These are phyloP conservation scores for Condylostylus longicornis DNA, from an alignment of 1,140 invertebrate species.

Conservation along the genomic window DNA sequence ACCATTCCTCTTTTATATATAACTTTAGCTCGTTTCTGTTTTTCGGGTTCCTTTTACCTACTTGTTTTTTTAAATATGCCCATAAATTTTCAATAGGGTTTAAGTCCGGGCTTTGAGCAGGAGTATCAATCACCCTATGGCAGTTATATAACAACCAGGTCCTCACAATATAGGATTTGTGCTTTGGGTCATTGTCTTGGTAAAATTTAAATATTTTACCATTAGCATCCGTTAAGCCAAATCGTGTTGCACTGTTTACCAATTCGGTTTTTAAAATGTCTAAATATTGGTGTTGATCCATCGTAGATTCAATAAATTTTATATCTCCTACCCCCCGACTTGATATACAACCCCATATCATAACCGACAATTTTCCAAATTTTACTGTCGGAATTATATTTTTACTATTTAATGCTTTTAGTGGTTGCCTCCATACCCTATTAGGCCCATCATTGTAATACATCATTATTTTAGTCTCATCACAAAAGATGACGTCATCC, in stretches of 20 bases:
- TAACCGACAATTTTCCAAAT: conserved; percentile 21
- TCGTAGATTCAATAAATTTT: conserved; percentile 12
- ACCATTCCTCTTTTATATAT: conserved; percentile 2
- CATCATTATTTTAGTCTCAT: conserved; percentile 18
- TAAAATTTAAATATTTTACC: conserved; percentile 9
- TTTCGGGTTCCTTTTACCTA: no score
- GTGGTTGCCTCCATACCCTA: conserved; percentile 11
- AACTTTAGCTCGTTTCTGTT: conserved; percentile 4
- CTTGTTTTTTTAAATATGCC: conserved; percentile 12
- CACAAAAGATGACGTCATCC: conserved; percentile 15
- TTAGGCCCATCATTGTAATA: conserved; percentile 9
- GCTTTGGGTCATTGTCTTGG: conserved; percentile 15
- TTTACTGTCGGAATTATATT: conserved; percentile 24
- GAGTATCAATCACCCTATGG: conserved; percentile 11
- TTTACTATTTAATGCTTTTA: conserved; percentile 9
- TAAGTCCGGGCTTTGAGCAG: conserved; percentile 17
- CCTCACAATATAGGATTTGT: conserved; percentile 13
- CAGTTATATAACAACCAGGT: conserved; percentile 13
- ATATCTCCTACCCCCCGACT: conserved; percentile 15
- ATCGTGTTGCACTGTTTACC: conserved; percentile 9
- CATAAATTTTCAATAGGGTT: conserved; percentile 14
- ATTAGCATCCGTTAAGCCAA: conserved; percentile 2
- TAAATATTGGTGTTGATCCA: conserved; percentile 9
- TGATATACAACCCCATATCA: conserved; percentile 28
- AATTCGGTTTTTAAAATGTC: conserved; percentile 13